Evolutionary conservation across 2,888 invertebrate genomes (phyloP), one percentile per base, ranked within the genome.

Genomic region (Ornithoptera alexandrae): DNA sequence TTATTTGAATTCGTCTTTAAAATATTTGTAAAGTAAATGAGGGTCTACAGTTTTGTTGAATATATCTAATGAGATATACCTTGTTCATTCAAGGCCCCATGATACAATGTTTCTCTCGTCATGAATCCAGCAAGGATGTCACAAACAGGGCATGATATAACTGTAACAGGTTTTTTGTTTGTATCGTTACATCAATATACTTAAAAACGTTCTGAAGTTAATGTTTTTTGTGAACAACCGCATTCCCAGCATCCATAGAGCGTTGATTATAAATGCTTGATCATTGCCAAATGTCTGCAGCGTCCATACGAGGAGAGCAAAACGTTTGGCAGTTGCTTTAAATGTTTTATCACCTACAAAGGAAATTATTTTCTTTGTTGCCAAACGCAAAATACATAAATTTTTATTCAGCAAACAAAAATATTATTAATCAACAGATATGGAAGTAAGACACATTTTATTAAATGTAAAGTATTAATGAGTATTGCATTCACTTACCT

Each of bases 281-380:
- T 67, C 60, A 63, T 39, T 70, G 66, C 67, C 67, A 70, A 70
- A 63, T 63, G 59, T 67, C 65, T 30, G 66, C 56, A 22, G 70
- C 66, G 69, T 70, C 53, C 67, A 60, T 67, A 24, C 59, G 53
- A 64, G 46, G 18, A 58, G 46, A 58, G 59, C 57, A 58, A 67
- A 50, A 62, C 30, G 59, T 62, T 57, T 68, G 57, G 42, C 62
- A 7, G 42, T 36, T 36, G 42, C 20, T 66, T 56, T 58, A 68
- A 68, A 24, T 62, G 22, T 24, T 68, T 68, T 59, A 68, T 58
- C 39, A 53, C 46, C 30, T n/a, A 57, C 46, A 63, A 63, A 17
- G n/a, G 42, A 57, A 10, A 15, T 22, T 22, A 58, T 58, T 1
- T 58, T 22, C 57, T 22, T 58, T 58, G 57, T 58, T 53, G 57